These are phyloP conservation scores for Triplophysa rosa DNA, from an alignment of 2,113 vertebrate species.

Conservation along the genomic window DNA sequence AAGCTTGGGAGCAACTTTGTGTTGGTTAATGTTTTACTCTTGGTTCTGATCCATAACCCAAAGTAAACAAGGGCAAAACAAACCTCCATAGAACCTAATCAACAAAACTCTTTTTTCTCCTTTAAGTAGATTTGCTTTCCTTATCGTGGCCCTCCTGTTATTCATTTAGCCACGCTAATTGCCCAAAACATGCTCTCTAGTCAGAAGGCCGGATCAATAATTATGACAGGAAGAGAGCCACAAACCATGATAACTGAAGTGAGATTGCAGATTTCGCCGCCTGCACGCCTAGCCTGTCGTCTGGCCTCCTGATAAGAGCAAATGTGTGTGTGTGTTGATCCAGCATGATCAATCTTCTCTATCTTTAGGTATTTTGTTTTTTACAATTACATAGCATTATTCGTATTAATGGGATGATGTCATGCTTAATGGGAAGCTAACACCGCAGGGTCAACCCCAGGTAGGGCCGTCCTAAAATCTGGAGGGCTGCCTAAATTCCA, in stretches of 20 bases:
- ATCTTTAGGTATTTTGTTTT: constrained; percentile 25
- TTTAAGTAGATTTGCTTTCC: constrained; percentile 48
- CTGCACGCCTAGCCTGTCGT: background rate
- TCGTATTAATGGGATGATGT: background rate
- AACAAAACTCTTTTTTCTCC: constrained; percentile 22
- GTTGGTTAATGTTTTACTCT: constrained; percentile 46
- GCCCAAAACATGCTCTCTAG: constrained; percentile 46
- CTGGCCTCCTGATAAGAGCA: constrained; percentile 37
- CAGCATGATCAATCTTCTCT: constrained; percentile 42
- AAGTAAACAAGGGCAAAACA: constrained; percentile 33
- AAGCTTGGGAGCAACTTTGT: background rate
- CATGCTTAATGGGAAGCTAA: background rate
- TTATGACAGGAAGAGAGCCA: constrained; percentile 51
- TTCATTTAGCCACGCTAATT: constrained; percentile 52
- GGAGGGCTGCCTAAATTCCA: background rate
- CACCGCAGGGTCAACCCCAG: background rate
- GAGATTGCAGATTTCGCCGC: constrained; percentile 26
- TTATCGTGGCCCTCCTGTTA: constrained; percentile 47
- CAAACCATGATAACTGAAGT: constrained; percentile 31
- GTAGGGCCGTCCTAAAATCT: background rate
- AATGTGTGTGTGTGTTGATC: background rate
- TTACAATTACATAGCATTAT: background rate
- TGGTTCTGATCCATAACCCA: constrained; percentile 26
- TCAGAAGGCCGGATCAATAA: constrained; percentile 66
- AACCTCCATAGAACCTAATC: constrained; percentile 49